A percentile compares a stretch with the other conserved stretches of the same genome.
These are phyloP conservation scores for Mustela nigripes DNA, from an alignment of 2,113 vertebrate genomes.

Conservation along the genomic window DNA sequence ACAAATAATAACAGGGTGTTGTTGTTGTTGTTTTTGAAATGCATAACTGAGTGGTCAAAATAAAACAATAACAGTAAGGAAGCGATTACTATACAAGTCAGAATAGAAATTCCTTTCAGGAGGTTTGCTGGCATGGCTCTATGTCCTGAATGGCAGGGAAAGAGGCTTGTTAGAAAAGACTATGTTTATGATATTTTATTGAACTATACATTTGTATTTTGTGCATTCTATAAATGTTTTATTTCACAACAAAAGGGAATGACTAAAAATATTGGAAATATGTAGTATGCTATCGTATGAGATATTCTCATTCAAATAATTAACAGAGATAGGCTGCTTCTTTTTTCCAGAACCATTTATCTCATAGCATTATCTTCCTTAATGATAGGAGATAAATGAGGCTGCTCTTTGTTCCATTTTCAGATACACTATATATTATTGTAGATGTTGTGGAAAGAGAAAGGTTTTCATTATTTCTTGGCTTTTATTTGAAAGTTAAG, in stretches of 20 bases:
- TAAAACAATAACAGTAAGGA: not conserved
- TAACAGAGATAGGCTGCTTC: not conserved
- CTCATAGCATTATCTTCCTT: not conserved
- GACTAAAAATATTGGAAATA: not conserved
- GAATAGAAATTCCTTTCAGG: not conserved
- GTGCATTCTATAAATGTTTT: not conserved
- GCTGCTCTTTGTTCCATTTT: constrained; percentile 23
- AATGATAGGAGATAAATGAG: constrained; percentile 53
- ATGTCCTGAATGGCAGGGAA: not conserved
- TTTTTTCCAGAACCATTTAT: not conserved
- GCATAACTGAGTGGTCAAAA: not conserved
- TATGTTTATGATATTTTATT: not conserved
- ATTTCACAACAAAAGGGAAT: not conserved
- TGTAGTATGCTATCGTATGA: not conserved
- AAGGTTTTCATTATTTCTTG: constrained; percentile 37
- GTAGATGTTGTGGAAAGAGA: not conserved
- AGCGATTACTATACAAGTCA: not conserved
- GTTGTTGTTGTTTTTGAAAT: not conserved
- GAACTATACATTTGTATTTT: not conserved
- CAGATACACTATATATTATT: constrained; percentile 21
- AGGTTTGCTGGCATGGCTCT: not conserved
- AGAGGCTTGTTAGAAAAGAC: not conserved
- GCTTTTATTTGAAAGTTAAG: constrained; percentile 73
- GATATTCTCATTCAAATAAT: not conserved
- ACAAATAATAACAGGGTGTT: rapidly evolving